These are phyloP conservation scores for Anaspis maculata DNA, from an alignment of 2,888 invertebrate genomes.

Conservation along the genomic window DNA sequence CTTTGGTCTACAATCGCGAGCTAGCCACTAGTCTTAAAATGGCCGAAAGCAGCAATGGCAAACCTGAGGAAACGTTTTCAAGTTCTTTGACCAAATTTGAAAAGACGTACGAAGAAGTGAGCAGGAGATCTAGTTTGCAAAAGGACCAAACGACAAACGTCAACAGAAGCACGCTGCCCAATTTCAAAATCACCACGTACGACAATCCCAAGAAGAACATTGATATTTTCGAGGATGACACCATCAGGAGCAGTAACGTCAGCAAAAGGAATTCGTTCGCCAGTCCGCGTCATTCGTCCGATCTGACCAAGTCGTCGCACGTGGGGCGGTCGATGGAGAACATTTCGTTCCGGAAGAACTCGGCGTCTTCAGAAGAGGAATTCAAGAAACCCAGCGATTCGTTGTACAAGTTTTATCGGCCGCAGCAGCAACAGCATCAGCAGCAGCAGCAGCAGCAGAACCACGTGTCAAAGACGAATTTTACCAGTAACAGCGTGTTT, in stretches of 20 bases:
- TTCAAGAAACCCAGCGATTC: conserved; percentile 19
- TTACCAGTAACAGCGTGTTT: conserved; percentile 11
- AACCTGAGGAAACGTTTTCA: conserved; percentile 22
- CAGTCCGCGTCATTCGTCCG: conserved; percentile 18
- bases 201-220: conserved; percentile 39
- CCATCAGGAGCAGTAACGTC: conserved; percentile 34
- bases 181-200: conserved; percentile 42
- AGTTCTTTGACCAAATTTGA: conserved; percentile 23
- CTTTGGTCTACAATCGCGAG: conserved; percentile 40
- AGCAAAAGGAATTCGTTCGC: not conserved
- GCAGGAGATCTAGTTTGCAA: conserved; percentile 21
- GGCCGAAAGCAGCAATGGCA: conserved; percentile 12
- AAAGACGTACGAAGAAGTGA: conserved; percentile 22
- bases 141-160: conserved; percentile 6
- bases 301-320: not conserved
- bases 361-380: conserved; percentile 7
- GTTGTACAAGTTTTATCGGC: conserved; percentile 30
- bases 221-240: conserved; percentile 42
- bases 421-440: too few relatives aligned
- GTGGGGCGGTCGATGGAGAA: conserved; percentile 31
- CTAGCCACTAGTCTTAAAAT: conserved; percentile 39
- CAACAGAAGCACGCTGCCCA: conserved; percentile 31
- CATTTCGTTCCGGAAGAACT: conserved; percentile 22
- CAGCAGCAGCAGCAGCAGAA: not conserved
- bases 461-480: conserved; percentile 1